Evolutionary conservation across 2,888 invertebrate species (phyloP), one percentile per base, ranked within the genome.

Genomic region (Papilio gigon): DNA sequence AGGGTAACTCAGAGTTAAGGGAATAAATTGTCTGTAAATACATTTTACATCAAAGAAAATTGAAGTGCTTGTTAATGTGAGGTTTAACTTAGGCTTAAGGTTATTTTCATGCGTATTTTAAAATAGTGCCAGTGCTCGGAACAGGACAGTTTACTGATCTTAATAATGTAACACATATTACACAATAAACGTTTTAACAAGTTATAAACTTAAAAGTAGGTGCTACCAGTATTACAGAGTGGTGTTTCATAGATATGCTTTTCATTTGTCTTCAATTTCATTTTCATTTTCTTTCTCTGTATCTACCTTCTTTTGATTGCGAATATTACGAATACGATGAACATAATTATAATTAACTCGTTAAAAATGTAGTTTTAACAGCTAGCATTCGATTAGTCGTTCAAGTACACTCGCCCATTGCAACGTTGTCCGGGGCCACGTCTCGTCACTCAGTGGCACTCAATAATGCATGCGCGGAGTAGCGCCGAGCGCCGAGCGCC

Each of bases 371-470:
- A n/a, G n/a, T n/a, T n/a, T n/a, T 22, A 14, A 14, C 5, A 25
- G 50, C n/a, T 62, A 25, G 27, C 20, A 56, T 53, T 20, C n/a
- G 11, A 40, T 40, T 37, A n/a, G 9, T 35, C 14, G 35, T 53
- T 73, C 78, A 68, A 81, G 73, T 70, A 17, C 3, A 74, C 80
- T 82, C 6, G 69, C 67, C 70, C 59, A 47, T 74, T 25, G 20
- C 42, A 84, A 81, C 77, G 75, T 68, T 11, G 72, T 73, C 37
- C 58, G n/a, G 65, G 66, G 73, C 73, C 84, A 79, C 86, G 87
- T 85, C 88, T 87, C 89, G 88, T 90, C 90, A 90, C 90, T 90
- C 90, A 90, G 87, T 80, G 84, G 82, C 83, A 84, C 89, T 90
- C 87, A 90, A 90, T 90, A 90, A 90, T 90, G 86, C 86, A 90